phyloP scores from a whole-genome alignment of 2,888 invertebrate species.

The Alcis repandata region DNA sequence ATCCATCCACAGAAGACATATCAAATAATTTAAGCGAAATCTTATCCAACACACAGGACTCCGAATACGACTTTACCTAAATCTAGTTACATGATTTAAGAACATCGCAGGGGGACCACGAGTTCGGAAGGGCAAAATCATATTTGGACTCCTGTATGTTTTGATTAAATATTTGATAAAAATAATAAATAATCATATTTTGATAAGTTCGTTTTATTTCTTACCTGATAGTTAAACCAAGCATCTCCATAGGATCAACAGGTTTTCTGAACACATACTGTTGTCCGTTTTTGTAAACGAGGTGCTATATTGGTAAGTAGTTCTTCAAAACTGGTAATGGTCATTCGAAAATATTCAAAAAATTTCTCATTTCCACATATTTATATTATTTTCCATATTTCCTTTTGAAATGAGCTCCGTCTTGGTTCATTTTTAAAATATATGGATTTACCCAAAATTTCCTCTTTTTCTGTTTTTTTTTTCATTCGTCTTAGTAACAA shows the following conservation, averaged over 20 bases:
- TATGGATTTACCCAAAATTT: slow-evolving; percentile 25
- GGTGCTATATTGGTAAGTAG: slow-evolving; percentile 40
- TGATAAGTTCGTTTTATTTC: slow-evolving; percentile 36
- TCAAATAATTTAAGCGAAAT: slow-evolving; percentile 30
- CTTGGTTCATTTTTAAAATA: slow-evolving; percentile 33
- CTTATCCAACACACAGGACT: slow-evolving; percentile 35
- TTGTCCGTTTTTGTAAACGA: slow-evolving; percentile 46
- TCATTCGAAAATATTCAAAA: slow-evolving; percentile 40
- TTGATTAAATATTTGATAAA: slow-evolving; percentile 20
- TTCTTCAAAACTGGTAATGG: slow-evolving; percentile 40
- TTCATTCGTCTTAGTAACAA: slow-evolving; percentile 40
- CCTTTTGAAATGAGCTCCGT: slow-evolving; percentile 43
- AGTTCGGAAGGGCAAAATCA: slow-evolving; percentile 17
- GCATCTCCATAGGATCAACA: slow-evolving; percentile 39
- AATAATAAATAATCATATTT: slow-evolving; percentile 17
- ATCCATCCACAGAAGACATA: slow-evolving; percentile 28
- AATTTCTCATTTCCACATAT: slow-evolving; percentile 28
- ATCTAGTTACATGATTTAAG: slow-evolving; percentile 22
- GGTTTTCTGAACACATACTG: slow-evolving; percentile 45
- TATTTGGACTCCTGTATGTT: slow-evolving; percentile 22
- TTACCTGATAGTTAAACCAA: slow-evolving; percentile 38
- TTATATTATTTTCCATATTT: slow-evolving; percentile 43
- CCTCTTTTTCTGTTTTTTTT: slow-evolving; percentile 40
- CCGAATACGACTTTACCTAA: slow-evolving; percentile 38
- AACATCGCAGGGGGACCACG: slow-evolving; percentile 18